Evolutionary conservation across 2,113 vertebrate species (phyloP).

Genomic region (Caracal caracal): DNA sequence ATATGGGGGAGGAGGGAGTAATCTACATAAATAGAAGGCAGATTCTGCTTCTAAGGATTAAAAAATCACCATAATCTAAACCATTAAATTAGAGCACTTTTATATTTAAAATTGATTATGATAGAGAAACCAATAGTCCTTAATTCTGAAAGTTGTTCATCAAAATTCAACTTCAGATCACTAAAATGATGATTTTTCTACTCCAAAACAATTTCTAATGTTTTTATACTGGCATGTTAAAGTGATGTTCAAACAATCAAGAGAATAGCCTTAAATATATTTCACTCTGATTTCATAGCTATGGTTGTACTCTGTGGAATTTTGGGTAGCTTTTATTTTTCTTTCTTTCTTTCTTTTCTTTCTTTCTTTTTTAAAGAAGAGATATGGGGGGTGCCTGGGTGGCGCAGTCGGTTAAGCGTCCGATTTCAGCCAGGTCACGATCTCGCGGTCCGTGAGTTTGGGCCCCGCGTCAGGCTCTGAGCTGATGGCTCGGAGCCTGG

Average conservation of each 20-base stretch:
- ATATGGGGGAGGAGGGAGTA: neutral
- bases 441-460: too few species aligned
- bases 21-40: neutral
- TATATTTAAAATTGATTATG: neutral
- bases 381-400: too few species aligned
- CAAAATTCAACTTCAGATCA: slow-evolving; percentile 1
- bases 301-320: neutral
- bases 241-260: neutral
- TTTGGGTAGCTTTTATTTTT: neutral
- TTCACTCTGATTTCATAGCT: neutral
- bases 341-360: neutral
- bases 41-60: neutral
- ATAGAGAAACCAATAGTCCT: slow-evolving; percentile 20
- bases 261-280: neutral
- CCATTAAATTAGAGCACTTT: neutral
- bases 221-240: neutral
- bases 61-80: neutral
- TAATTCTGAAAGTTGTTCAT: slow-evolving; percentile 13
- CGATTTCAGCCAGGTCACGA: too few species aligned
- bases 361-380: too few species aligned
- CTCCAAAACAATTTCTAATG: neutral
- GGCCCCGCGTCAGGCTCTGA: too few species aligned
- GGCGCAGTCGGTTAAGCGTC: too few species aligned
- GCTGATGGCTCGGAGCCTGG: too few species aligned
- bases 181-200: neutral